These are phyloP conservation scores for Stenoptilia bipunctidactyla DNA, from an alignment of 2,888 invertebrate genomes.

Conservation along the genomic window DNA sequence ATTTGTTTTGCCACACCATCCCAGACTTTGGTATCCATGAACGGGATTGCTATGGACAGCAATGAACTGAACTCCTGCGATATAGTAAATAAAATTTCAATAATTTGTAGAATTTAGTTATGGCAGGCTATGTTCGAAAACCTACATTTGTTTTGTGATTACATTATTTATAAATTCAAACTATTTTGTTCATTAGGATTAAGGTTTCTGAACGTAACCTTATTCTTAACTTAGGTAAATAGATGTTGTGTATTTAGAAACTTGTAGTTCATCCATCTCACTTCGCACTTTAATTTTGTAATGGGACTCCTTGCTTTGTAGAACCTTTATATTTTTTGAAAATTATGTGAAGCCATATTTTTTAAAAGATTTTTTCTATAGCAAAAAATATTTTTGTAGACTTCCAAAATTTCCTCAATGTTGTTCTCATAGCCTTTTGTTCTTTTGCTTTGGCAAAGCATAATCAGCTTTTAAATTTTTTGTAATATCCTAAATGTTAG, in stretches of 20 bases:
- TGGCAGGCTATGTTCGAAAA: slow-evolving; percentile 68
- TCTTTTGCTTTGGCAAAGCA: too few relatives aligned
- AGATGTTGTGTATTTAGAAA: neutral
- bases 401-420: too few relatives aligned
- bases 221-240: slow-evolving; percentile 10
- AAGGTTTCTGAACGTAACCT: slow-evolving; percentile 69
- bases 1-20: slow-evolving; percentile 49
- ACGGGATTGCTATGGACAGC: slow-evolving; percentile 51
- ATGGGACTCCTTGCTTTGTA: too few relatives aligned
- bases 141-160: slow-evolving; percentile 25
- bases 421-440: too few relatives aligned
- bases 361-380: too few relatives aligned
- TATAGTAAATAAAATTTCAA: slow-evolving; percentile 50
- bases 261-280: too few relatives aligned
- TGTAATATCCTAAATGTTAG: too few relatives aligned
- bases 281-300: too few relatives aligned
- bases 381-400: too few relatives aligned
- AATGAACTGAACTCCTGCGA: slow-evolving; percentile 47
- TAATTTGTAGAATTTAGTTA: slow-evolving; percentile 37
- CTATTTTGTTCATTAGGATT: slow-evolving; percentile 23
- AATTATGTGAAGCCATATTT: too few relatives aligned
- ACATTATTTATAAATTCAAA: slow-evolving; percentile 14
- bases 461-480: too few relatives aligned
- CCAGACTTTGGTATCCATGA: slow-evolving; percentile 63
- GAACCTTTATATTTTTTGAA: too few relatives aligned